phyloP scores from a whole-genome alignment of 2,797 vertebrate genomes.

The Bradypodion pumilum region DNA sequence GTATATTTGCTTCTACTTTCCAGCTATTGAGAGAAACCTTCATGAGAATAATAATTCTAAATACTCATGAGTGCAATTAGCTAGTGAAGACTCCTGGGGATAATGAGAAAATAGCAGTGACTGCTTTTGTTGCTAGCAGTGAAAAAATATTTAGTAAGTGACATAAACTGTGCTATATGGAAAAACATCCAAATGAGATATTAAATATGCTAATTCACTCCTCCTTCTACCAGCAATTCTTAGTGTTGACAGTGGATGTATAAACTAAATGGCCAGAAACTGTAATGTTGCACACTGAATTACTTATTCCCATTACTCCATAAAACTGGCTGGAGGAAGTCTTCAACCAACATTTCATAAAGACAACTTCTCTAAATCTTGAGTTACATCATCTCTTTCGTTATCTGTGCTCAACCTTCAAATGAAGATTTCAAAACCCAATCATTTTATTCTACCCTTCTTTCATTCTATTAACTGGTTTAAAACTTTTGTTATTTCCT shows the following conservation, averaged over 20 bases:
- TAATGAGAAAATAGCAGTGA: conserved; percentile 33
- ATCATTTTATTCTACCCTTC: too few relatives aligned
- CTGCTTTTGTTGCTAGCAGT: conserved; percentile 24
- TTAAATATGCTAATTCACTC: conserved; percentile 43
- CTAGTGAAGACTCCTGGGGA: conserved; percentile 52
- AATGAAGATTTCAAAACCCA: too few relatives aligned
- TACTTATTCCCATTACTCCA: conserved; percentile 21
- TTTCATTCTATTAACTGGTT: too few relatives aligned
- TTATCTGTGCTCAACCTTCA: too few relatives aligned
- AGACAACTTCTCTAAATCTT: too few relatives aligned
- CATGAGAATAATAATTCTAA: conserved; percentile 58
- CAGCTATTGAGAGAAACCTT: conserved; percentile 38
- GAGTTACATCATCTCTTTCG: too few relatives aligned
- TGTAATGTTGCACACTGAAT: conserved; percentile 39
- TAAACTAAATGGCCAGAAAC: conserved; percentile 41
- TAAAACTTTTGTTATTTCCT: too few relatives aligned
- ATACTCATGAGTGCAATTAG: conserved; percentile 65
- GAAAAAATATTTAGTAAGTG: conserved; percentile 52
- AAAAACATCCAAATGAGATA: conserved; percentile 54
- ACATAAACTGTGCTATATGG: conserved; percentile 42
- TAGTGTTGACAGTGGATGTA: conserved; percentile 28
- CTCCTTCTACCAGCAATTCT: conserved; percentile 41
- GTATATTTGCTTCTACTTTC: conserved; percentile 22
- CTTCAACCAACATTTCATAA: too few relatives aligned
- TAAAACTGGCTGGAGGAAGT: too few relatives aligned